phyloP scores from a whole-genome alignment of 2,797 vertebrate species.

The Falco rusticolus region DNA sequence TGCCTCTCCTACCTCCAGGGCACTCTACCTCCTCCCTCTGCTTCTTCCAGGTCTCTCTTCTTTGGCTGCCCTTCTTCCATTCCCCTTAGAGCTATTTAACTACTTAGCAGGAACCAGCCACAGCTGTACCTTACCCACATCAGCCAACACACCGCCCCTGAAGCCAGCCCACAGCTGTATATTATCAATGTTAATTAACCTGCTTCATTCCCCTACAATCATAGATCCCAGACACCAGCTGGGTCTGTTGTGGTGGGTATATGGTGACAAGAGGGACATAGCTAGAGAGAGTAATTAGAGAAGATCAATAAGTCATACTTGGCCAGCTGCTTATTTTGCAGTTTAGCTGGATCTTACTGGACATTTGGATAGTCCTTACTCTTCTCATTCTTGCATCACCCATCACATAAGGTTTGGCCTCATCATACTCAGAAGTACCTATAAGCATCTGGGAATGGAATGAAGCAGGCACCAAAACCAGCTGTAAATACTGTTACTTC shows the following conservation, averaged over 20 bases:
- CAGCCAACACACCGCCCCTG: too few species aligned
- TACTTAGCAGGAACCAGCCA: too few species aligned
- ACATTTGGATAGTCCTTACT: neutral
- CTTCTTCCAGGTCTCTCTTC: too few species aligned
- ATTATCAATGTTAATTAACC: too few species aligned
- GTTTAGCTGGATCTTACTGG: neutral
- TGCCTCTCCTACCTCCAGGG: too few species aligned
- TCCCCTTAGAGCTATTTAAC: too few species aligned
- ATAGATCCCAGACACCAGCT: neutral
- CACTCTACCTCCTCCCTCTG: too few species aligned
- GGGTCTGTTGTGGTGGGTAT: too few species aligned
- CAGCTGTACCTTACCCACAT: too few species aligned
- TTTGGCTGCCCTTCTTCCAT: too few species aligned
- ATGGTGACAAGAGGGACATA: neutral
- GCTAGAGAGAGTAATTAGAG: neutral
- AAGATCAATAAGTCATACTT: neutral
- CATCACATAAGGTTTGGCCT: neutral
- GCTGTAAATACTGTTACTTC: neutral
- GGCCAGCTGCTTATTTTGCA: neutral
- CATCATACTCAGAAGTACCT: neutral
- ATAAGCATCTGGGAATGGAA: neutral
- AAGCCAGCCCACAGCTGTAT: too few species aligned
- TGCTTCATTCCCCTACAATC: too few species aligned
- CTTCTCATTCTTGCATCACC: neutral
- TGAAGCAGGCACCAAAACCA: neutral